These are phyloP conservation scores for Plemyria rubiginata DNA, from an alignment of 2,888 invertebrate species.

Conservation along the genomic window DNA sequence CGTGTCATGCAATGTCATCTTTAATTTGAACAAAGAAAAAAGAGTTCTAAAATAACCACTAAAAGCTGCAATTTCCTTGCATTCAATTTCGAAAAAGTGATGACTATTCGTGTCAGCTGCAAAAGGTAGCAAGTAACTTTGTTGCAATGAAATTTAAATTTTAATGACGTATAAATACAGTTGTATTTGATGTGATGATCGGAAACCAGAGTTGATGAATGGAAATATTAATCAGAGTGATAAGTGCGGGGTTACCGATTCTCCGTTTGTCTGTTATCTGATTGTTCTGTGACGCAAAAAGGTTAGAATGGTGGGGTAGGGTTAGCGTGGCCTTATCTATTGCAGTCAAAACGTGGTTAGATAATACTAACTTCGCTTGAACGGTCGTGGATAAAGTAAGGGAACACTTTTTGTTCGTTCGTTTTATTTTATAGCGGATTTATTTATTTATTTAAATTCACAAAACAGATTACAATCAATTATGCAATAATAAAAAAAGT, in stretches of 20 bases:
- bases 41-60: conserved; percentile 11
- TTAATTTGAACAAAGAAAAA: conserved; percentile 23
- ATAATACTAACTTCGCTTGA: conserved; percentile 43
- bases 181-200: conserved; percentile 28
- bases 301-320: conserved; percentile 43
- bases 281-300: conserved; percentile 47
- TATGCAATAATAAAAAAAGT: too few species aligned
- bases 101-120: conserved; percentile 18
- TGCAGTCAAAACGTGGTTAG: conserved; percentile 43
- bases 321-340: conserved; percentile 53
- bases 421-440: background rate
- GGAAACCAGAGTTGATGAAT: conserved; percentile 55
- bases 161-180: conserved; percentile 13
- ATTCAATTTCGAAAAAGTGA: conserved; percentile 13
- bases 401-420: conserved; percentile 9
- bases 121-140: conserved; percentile 28
- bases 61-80: conserved; percentile 26
- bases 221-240: conserved; percentile 60
- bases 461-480: too few species aligned
- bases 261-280: conserved; percentile 55
- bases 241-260: conserved; percentile 47
- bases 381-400: conserved; percentile 25
- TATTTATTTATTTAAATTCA: too few species aligned
- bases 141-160: conserved; percentile 17
- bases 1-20: conserved; percentile 41